phyloP scores from a whole-genome alignment of 1,140 invertebrate species.

The Drosophila guanche region DNA sequence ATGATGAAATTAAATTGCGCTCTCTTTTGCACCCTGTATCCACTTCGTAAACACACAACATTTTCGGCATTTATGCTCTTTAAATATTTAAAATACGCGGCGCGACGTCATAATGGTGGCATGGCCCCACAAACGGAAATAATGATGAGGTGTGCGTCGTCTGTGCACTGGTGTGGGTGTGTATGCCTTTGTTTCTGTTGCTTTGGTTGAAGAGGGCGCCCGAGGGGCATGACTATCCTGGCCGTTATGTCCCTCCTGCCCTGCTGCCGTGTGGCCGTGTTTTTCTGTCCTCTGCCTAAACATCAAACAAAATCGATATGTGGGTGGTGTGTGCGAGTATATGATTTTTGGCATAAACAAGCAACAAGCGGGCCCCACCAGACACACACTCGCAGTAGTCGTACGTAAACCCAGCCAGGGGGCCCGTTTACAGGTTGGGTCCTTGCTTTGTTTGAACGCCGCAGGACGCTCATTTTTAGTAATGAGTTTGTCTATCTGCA shows the following conservation, averaged over 20 bases:
- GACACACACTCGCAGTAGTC: slow-evolving; percentile 16
- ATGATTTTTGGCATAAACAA: slow-evolving; percentile 78
- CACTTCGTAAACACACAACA: slow-evolving; percentile 47
- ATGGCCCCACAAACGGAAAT: slow-evolving; percentile 54
- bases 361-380: slow-evolving; percentile 36
- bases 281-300: slow-evolving; percentile 50
- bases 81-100: slow-evolving; percentile 75
- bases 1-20: background rate
- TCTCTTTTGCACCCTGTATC: slow-evolving; percentile 5
- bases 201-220: slow-evolving; percentile 25
- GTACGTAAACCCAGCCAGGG: slow-evolving; percentile 35
- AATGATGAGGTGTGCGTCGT: slow-evolving; percentile 44
- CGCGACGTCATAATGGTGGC: slow-evolving; percentile 49
- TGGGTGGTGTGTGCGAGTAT: slow-evolving; percentile 51
- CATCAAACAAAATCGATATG: slow-evolving; percentile 80
- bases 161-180: too few relatives aligned
- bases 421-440: slow-evolving; percentile 47
- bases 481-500: slow-evolving; percentile 73
- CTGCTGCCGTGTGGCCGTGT: slow-evolving; percentile 35
- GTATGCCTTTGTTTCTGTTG: slow-evolving; percentile 38
- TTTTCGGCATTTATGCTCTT: slow-evolving; percentile 64
- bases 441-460: slow-evolving; percentile 77
- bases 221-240: slow-evolving; percentile 44
- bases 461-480: slow-evolving; percentile 80
- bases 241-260: background rate